Base-by-base conservation (phyloP, 2,113 vertebrate species). In the Baryphthengus martii region DNA sequence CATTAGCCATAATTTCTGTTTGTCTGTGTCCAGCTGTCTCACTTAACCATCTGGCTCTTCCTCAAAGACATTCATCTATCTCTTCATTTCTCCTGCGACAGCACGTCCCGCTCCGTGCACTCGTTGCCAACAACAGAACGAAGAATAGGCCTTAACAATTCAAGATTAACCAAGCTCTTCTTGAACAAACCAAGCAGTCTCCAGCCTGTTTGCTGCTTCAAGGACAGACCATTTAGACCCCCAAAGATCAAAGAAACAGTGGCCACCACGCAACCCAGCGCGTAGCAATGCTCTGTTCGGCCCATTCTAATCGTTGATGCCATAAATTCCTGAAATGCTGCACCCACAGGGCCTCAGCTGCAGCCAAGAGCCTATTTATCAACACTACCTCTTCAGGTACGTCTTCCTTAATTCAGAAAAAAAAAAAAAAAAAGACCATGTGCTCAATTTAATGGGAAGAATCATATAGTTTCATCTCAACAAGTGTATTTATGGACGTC, bases 1-100 rank as follows among this genome's bases (percentile, higher is more conserved):
- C 89, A 82, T 59, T 86, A 78, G 61, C 94, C 76, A 78, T 61
- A 29, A 45, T 45, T 95, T 83, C 39, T 89, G 81, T 86, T 95
- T 95, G 76, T 55, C 85, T 78, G 45, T 61, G 81, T 44, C 81
- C 71, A 93, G 80, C 61, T 86, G 85, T 65, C 88, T 83, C 85
- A 29, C 55, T 86, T 73, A 86, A 74, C 85, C 72, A 66, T 73
- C 81, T 94, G 94, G 89, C 85, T 79, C 26, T 61, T 89, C 61
- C 85, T 78, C 66, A 86, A 89, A 89, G 80, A 56, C 67, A 29
- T 91, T 53, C 76, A 93, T 78, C 80, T 76, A 82, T 75, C 85
- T 83, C 67, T 78, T 83, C 50, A 35, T 55, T 89, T 82, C 62
- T 82, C 65, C 88, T 78, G 65, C 65, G 71, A 91, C 80, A 91